Percentiles rank a stretch among this genome's conserved stretches.
These are phyloP conservation scores for Mesorhabditis belari DNA, from an alignment of 2,888 invertebrate genomes.

Conservation along the genomic window DNA sequence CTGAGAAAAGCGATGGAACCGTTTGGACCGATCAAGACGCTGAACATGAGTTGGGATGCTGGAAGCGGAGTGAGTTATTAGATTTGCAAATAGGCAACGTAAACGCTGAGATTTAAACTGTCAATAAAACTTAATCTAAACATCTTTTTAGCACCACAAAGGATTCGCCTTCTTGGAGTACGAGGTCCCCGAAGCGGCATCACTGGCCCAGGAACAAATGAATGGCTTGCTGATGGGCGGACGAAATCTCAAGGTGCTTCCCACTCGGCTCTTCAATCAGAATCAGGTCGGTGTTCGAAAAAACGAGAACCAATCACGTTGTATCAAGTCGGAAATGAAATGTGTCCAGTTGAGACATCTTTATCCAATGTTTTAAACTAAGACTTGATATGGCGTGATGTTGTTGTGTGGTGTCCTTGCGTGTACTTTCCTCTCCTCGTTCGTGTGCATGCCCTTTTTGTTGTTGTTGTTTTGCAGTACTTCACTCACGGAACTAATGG, in stretches of 20 bases:
- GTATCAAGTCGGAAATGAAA: too few species aligned
- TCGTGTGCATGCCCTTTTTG: too few species aligned
- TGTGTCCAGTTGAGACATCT: too few species aligned
- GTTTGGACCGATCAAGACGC: constrained; percentile 98
- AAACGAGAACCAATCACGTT: too few species aligned
- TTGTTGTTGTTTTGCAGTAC: too few species aligned
- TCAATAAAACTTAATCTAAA: constrained; percentile 1
- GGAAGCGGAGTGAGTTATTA: constrained; percentile 68
- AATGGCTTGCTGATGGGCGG: constrained; percentile 98
- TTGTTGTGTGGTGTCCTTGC: too few species aligned
- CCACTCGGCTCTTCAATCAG: constrained; percentile 6
- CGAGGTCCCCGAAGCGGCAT: constrained; percentile 97
- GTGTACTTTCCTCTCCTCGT: too few species aligned
- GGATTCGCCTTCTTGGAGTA: constrained; percentile 99
- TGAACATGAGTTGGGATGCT: constrained; percentile 99
- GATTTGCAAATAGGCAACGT: too few species aligned
- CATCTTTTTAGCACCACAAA: constrained; percentile 79
- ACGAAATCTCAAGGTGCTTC: constrained; percentile 71
- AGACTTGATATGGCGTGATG: too few species aligned
- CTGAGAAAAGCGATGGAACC: constrained; percentile 91
- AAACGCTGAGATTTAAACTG: neutral
- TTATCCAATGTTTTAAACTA: too few species aligned
- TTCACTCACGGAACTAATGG: too few species aligned
- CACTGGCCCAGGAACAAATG: constrained; percentile 96
- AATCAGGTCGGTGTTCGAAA: too few species aligned